A percentile compares a stretch with the other conserved stretches of the same genome.
phyloP scores from a whole-genome alignment of 2,888 invertebrate genomes.

The Melinaea marsaeus region DNA sequence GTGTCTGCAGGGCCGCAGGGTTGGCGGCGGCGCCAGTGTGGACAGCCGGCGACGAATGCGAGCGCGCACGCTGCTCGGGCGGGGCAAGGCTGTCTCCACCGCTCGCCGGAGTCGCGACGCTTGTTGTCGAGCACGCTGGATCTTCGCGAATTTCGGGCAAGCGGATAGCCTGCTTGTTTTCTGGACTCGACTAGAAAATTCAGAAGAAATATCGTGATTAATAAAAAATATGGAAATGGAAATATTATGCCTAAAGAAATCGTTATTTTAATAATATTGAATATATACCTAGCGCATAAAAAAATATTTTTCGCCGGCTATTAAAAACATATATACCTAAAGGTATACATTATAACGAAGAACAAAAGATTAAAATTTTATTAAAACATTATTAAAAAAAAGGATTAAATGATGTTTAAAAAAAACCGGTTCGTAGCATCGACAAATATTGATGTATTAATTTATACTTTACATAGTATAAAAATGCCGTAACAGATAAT shows the following conservation, averaged over 20 bases:
- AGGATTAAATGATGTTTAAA: no score
- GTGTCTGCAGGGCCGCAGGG: slow-evolving; percentile 68
- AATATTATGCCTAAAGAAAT: neutral
- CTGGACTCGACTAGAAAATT: slow-evolving; percentile 76
- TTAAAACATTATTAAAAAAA: no score
- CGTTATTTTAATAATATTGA: no score
- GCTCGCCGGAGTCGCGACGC: slow-evolving; percentile 43
- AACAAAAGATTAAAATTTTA: no score
- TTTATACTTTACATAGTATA: no score
- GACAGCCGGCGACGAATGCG: slow-evolving; percentile 61
- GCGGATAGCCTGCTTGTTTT: slow-evolving; percentile 75
- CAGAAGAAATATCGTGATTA: neutral
- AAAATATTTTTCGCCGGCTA: no score
- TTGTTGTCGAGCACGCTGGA: slow-evolving; percentile 36
- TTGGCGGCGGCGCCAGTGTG: slow-evolving; percentile 30
- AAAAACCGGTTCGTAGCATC: no score
- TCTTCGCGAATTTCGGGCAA: slow-evolving; percentile 78
- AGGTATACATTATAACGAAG: no score
- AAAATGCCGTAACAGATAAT: no score
- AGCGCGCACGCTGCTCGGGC: slow-evolving; percentile 63
- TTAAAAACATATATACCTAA: no score
- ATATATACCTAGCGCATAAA: no score
- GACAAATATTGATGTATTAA: no score
- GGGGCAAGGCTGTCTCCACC: slow-evolving; percentile 42
- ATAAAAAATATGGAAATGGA: neutral